These are phyloP conservation scores for Isotomurus palustris DNA, from an alignment of 2,888 invertebrate genomes.

Conservation along the genomic window DNA sequence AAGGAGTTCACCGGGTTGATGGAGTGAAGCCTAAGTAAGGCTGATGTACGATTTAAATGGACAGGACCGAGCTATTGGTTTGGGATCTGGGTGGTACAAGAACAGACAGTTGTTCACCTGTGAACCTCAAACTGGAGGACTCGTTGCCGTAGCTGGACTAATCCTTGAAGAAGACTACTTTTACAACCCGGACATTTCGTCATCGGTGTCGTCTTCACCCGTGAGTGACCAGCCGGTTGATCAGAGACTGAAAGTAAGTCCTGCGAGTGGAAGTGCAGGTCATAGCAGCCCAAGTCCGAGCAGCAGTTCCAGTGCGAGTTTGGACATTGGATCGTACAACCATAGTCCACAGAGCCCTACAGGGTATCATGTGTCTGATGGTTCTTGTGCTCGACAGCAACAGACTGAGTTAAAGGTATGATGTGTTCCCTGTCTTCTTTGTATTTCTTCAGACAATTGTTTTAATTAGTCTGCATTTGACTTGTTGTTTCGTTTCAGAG, in stretches of 20 bases:
- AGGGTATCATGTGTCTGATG: neutral
- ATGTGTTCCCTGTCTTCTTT: too few species aligned
- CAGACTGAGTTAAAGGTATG: neutral
- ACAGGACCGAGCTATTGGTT: conserved; percentile 56
- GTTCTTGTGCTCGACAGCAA: neutral
- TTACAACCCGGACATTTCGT: conserved; percentile 27
- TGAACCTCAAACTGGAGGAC: conserved; percentile 38
- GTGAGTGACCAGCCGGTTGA: conserved; percentile 7
- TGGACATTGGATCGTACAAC: conserved; percentile 31
- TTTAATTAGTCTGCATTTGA: neutral
- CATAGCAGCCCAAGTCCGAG: conserved; percentile 38
- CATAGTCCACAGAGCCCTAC: conserved; percentile 18
- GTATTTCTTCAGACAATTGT: too few species aligned
- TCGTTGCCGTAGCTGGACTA: conserved; percentile 45
- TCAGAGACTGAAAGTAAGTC: conserved; percentile 23
- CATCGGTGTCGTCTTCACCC: conserved; percentile 17
- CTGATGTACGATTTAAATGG: conserved; percentile 51
- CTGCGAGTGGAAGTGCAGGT: conserved; percentile 24
- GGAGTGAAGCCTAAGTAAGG: neutral
- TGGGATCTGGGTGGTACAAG: conserved; percentile 55
- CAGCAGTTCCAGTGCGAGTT: conserved; percentile 41
- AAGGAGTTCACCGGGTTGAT: neutral
- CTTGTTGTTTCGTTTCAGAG: too few species aligned
- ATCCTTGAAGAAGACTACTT: conserved; percentile 43
- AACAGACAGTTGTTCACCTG: conserved; percentile 52